Base-by-base conservation (phyloP, 2,888 invertebrate species). In the Resseliella maxima region DNA sequence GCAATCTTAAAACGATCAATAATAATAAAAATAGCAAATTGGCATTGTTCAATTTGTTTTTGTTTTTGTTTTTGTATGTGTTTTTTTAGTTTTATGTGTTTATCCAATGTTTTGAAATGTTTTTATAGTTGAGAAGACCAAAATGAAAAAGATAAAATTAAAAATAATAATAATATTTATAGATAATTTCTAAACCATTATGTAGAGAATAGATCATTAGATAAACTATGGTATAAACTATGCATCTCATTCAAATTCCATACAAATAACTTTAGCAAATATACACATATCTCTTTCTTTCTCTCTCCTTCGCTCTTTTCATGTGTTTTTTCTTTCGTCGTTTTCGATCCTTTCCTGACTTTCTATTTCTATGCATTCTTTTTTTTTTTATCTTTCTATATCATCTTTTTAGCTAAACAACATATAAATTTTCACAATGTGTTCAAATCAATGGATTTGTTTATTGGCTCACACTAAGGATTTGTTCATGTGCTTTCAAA, bases 201-300 rank as follows among this genome's bases (percentile, higher is more conserved):
- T 72, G 72, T 72, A 72, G 31, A 72, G 72, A 72, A 72, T 72
- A 72, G 72, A 72, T 72, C 31, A 72, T 72, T 72, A 72, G 18
- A 59, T 24, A 59, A 59, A 72, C 59, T 59, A 59, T 72, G 72
- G 72, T 72, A 72, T 72, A 72, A 72, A 31, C 27, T 72, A 31
- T 72, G 5, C 10, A 5, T 59, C 72, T 72, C 59, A 27, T 59
- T 59, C 59, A 27, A 72, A 31, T 31, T 15, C 72, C 72, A 72
- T 31, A 72, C 72, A 72, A 72, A 15, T 31, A n/a, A 59, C n/a
- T 72, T 72, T 72, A n/a, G 27, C 72, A 72, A 72, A 31, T 72
- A 35, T 72, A 72, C 72, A 72, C 72, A 15, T 27, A 72, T 27
- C 31, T 41, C 41, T 5, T 41, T 8, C 12, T 41, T n/a, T n/a